These are phyloP conservation scores for Deroplatys truncata DNA, from an alignment of 2,888 invertebrate species.

Conservation along the genomic window DNA sequence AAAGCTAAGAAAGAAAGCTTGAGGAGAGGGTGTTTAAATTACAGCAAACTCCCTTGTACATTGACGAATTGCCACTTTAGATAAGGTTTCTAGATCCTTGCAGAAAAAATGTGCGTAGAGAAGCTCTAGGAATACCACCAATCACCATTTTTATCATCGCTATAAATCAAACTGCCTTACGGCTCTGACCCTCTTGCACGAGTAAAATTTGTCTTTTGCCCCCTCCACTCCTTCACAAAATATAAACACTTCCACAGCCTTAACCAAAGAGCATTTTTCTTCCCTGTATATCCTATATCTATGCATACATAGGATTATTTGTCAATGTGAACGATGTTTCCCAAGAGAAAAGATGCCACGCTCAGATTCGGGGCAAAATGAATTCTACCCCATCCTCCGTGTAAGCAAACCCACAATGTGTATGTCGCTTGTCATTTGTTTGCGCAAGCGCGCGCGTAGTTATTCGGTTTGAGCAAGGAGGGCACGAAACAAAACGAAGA, in stretches of 20 bases:
- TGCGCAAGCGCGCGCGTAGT: neutral
- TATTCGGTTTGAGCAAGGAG: neutral
- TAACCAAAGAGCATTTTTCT: neutral
- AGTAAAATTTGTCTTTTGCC: neutral
- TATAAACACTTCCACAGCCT: neutral
- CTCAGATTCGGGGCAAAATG: constrained; percentile 1
- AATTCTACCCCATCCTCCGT: neutral
- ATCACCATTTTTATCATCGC: neutral
- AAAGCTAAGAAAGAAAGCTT: no score
- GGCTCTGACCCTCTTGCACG: neutral
- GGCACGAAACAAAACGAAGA: neutral
- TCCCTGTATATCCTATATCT: neutral
- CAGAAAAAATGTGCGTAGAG: neutral
- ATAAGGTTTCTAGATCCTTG: neutral
- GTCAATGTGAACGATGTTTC: constrained; percentile 11
- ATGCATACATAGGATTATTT: constrained; percentile 4
- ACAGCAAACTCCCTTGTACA: neutral
- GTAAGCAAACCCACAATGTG: neutral
- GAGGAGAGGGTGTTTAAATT: no score
- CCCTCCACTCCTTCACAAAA: neutral
- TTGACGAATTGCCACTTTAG: neutral
- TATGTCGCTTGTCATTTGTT: neutral
- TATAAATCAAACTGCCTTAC: neutral
- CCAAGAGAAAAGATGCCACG: neutral
- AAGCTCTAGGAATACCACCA: neutral